Evolutionary conservation across 2,797 vertebrate species (phyloP).

Genomic region (Enteromius radiatus): DNA sequence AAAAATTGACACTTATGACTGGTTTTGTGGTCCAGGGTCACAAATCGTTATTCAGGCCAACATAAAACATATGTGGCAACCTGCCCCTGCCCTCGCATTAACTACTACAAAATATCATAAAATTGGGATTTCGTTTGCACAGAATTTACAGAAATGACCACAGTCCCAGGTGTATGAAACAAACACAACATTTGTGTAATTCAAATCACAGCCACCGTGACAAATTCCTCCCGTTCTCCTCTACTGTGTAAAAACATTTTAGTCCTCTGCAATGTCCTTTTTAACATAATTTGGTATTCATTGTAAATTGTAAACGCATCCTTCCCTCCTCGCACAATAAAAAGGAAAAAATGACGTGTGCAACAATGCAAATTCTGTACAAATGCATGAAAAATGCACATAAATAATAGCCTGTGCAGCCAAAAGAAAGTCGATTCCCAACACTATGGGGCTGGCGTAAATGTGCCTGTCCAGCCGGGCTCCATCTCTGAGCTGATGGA

Average conservation of each 20-base stretch:
- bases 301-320: not conserved
- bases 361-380: not conserved
- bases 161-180: not conserved
- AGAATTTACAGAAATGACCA: not conserved
- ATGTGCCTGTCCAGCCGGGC: not conserved
- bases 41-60: not conserved
- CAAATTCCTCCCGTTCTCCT: not conserved
- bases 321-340: not conserved
- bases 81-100: not conserved
- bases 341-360: not conserved
- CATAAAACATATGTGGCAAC: not conserved
- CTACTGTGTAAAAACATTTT: not conserved
- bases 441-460: conserved; percentile 10
- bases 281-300: not conserved
- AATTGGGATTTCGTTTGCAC: not conserved
- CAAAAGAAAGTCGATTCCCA: conserved; percentile 12
- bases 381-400: not conserved
- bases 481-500: conserved; percentile 42
- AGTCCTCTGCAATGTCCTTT: not conserved
- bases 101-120: not conserved
- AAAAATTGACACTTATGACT: too few relatives aligned
- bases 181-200: not conserved
- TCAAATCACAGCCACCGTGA: not conserved
- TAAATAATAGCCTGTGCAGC: conserved; percentile 1
- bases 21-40: too few relatives aligned